Base-by-base conservation (phyloP, 2,797 vertebrate species). In the Cirrhinus molitorella region DNA sequence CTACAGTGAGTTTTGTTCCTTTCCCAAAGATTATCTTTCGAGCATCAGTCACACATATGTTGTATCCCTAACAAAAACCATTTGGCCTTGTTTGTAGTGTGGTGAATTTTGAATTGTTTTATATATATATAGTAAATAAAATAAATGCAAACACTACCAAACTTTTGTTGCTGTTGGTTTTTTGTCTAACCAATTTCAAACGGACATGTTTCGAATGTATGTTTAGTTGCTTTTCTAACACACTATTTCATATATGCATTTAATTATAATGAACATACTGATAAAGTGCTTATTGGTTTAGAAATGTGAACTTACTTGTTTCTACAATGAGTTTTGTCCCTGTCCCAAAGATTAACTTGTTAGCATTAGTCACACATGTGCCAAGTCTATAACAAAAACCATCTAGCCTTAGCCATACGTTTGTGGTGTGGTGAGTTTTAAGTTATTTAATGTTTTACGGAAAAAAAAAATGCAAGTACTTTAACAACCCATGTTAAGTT, bases 171-270 rank as follows among this genome's bases (percentile, higher is more conserved):
- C 12, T 1, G n/a, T n/a, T n/a, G n/a, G n/a, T n/a, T n/a, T n/a
- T 40, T 40, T 40, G 6, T 40, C 37, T 8, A 37, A n/a, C n/a
- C n/a, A n/a, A n/a, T 37, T 37, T 37, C 34, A 9, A 40, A 9
- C 37, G 1, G 34, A 37, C 7, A 5, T 37, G 8, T 40, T 71
- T 88, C 84, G 87, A 92, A 87, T 74, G 80, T 84, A 17, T 80
- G 16, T 79, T 79, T 77, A 17, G n/a, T 84, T 80, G 23, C 43
- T 65, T 34, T 28, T 72, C n/a, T 71, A 84, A 82, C 23, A 70
- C 23, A 1, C 5, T 13, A 1, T 61, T 21, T n/a, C 55, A 28
- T 53, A 23, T 17, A 9, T 25, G 4, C 14, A 67, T 68, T 23
- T 17, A 59, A 40, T 70, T 45, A 25, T 7, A 70, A 25, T 47